Base-by-base conservation (phyloP, 2,888 invertebrate species). In the Zootermopsis nevadensis region DNA sequence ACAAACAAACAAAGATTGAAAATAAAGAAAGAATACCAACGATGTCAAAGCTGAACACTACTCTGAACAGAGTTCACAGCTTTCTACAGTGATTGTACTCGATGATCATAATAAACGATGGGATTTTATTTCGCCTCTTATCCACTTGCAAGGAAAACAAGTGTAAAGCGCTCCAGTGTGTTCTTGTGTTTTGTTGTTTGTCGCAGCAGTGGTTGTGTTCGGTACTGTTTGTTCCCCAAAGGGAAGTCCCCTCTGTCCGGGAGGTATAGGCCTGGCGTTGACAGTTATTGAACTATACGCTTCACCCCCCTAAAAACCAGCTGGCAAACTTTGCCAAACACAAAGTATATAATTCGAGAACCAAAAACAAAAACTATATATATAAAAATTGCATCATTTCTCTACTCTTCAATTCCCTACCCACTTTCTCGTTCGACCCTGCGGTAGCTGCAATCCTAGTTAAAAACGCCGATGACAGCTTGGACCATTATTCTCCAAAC, bases 391-490 rank as follows among this genome's bases (percentile, higher is more conserved):
- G 69, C 69, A 69, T 69, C 69, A 69, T 69, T 33, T 33, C 33
- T 31, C 69, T 33, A 66, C 10, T 3, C 12, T 66, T 42, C 48
- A 48, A 10, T 27, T 48, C 27, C 27, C 42, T 30, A 12, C 15
- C 30, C 30, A n/a, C 77, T 30, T 27, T 48, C 38, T 42, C n/a
- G 48, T 35, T 35, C 38, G 55, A 33, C 31, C 31, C 69, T 55
- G 31, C 22, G 53, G 53, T 48, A 19, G 12, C 48, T 77, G 19
- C 33, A 77, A 55, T 55, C 30, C 33, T 55, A 55, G 77, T 77
- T 77, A 55, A 77, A 77, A 55, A 77, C 55, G 33, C 77, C 77
- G 77, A 77, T 77, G 77, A 55, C 31, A 77, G 8, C 38, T 76
- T 69, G 33, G 6, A 69, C 33, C 33, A 33, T 33, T 38, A 76